Evolutionary conservation across 2,888 invertebrate genomes (phyloP).

Genomic region (Rhingia campestris): DNA sequence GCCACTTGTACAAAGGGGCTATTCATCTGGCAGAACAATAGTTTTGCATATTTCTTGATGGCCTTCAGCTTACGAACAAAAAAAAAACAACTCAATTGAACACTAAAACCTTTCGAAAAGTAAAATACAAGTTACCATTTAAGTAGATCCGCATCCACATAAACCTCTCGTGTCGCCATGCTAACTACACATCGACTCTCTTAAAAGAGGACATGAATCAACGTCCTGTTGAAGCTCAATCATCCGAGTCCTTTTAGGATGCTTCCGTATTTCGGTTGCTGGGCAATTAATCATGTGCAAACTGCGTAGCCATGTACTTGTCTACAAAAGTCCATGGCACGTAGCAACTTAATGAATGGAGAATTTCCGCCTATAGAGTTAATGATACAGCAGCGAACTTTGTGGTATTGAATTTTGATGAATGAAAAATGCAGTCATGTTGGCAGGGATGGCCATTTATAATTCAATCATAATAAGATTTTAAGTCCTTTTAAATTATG

Average conservation of each 20-base stretch:
- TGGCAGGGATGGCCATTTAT: neutral
- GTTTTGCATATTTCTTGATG: too few species aligned
- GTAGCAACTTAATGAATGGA: neutral
- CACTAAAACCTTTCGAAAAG: neutral
- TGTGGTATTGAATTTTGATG: constrained; percentile 27
- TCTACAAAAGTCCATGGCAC: constrained; percentile 15
- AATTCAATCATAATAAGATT: neutral
- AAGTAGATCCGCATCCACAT: neutral
- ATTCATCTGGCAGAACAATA: too few species aligned
- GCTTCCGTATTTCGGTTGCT: constrained; percentile 18
- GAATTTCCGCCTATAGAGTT: neutral
- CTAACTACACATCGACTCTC: constrained; percentile 7
- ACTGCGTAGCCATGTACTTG: constrained; percentile 32
- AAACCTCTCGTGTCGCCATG: neutral
- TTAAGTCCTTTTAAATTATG: neutral
- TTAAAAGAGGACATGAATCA: constrained; percentile 17
- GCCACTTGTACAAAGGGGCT: too few species aligned
- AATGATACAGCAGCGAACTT: constrained; percentile 11
- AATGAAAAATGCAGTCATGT: neutral
- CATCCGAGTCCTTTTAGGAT: constrained; percentile 23
- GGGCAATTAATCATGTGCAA: constrained; percentile 38
- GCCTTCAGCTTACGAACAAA: too few species aligned
- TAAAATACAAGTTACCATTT: neutral
- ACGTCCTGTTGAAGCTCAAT: constrained; percentile 18
- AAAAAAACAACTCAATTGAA: neutral